Conservation (phyloP, 2,888 invertebrate species). For the Caenorhabditis macrosperma region DNA sequence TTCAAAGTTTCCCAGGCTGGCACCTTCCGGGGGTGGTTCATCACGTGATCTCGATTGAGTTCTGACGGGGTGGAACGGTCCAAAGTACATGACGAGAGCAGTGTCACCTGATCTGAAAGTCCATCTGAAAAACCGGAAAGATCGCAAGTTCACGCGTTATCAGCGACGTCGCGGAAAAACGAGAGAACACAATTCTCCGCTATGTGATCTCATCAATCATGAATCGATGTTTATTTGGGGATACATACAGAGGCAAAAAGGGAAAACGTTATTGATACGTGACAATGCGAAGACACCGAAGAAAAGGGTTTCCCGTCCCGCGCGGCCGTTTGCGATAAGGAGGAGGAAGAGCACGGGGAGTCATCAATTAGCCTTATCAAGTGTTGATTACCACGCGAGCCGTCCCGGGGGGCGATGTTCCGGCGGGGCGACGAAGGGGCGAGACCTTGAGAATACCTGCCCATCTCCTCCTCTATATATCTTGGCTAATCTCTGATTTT, state of each 20-base stretch:
- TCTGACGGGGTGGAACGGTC: not conserved
- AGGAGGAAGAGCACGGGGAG: not conserved
- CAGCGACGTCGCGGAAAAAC: conserved; percentile 3
- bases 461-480: conserved; percentile 33
- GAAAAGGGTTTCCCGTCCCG: not conserved
- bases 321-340: not conserved
- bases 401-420: not conserved
- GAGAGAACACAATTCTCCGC: conserved; percentile 2
- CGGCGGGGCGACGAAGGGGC: not conserved
- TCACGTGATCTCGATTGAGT: not conserved
- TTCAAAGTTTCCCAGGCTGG: not conserved
- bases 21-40: not conserved
- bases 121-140: conserved; percentile 11
- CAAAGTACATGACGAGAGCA: not conserved
- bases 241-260: conserved; percentile 9
- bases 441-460: conserved; percentile 37
- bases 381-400: not conserved
- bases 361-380: conserved; percentile 14
- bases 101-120: not conserved
- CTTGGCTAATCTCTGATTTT: conserved; percentile 41
- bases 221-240: conserved; percentile 30
- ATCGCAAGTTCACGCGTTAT: conserved; percentile 35
- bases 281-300: conserved; percentile 10
- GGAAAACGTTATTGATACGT: conserved; percentile 17
- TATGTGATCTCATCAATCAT: conserved; percentile 34